Evolutionary conservation across 2,888 invertebrate species (phyloP), one percentile per base, ranked within the genome.

Genomic region (Selenia dentaria): DNA sequence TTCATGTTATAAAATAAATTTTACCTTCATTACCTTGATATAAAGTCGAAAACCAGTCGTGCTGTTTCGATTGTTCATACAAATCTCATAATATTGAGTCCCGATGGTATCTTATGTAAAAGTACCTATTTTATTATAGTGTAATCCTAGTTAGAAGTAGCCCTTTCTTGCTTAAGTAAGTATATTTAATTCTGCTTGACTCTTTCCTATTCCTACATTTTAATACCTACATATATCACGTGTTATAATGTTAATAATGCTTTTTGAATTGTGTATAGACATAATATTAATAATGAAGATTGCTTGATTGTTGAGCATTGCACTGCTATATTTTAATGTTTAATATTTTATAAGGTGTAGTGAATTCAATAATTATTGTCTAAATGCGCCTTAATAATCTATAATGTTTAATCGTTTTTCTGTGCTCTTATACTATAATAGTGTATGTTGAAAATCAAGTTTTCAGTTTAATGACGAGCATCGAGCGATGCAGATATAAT

Each of bases 351-450:
- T 48, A 77, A 75, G 74, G 74, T 67, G 63, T 73, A 74, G 74
- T 77, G 64, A 67, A 51, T 67, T 75, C 67, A 74, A 73, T 74
- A 72, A 70, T n/a, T n/a, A n/a, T 67, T 61, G 70, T 75, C 74
- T 79, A 71, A 79, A 79, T 70, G 78, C 80, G 81, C 81, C 81
- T 82, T 82, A 80, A 70, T 74, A 72, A 69, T 76, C 75, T 70
- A 59, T 69, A 67, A 65, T 50, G 66, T 65, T 63, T 62, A 59
- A 69, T 70, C 73, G 64, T 71, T 72, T 64, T 62, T 73, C 68
- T 69, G 68, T 74, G 65, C 68, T 71, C 66, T 64, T 67, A 62
- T 57, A 69, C 64, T 70, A 65, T 67, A 67, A 59, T 67, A 31
- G 8, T 10, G 14, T 62, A 65, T 67, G 60, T 62, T 65, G 54